These are phyloP conservation scores for Gallinago jamesoni DNA, from an alignment of 2,113 vertebrate genomes.

Conservation along the genomic window DNA sequence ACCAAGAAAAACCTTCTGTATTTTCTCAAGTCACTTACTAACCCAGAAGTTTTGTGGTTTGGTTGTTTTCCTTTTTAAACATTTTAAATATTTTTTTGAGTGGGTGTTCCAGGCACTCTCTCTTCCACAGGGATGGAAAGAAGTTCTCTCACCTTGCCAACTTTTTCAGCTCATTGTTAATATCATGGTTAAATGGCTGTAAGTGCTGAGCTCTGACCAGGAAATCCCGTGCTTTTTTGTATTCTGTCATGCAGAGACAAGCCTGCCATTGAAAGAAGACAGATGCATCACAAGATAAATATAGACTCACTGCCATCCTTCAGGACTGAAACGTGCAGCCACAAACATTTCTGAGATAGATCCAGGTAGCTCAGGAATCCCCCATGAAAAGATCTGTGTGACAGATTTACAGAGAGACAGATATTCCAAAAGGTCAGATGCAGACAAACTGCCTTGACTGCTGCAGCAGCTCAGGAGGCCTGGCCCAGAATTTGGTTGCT, in stretches of 20 bases:
- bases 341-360: neutral
- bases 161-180: constrained; percentile 87
- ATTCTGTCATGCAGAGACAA: constrained; percentile 83
- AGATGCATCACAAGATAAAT: neutral
- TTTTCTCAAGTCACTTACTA: neutral
- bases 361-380: neutral
- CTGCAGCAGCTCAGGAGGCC: neutral
- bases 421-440: neutral
- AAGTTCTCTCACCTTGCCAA: constrained; percentile 78
- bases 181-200: constrained; percentile 86
- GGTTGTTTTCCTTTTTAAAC: neutral
- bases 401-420: neutral
- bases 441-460: neutral
- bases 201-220: constrained; percentile 82
- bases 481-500: neutral
- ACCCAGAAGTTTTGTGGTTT: neutral
- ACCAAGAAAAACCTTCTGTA: neutral
- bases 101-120: neutral
- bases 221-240: constrained; percentile 81
- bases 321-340: neutral
- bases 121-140: neutral
- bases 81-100: neutral
- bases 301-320: neutral
- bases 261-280: constrained; percentile 73
- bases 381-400: neutral